Base-by-base conservation (phyloP, 2,797 vertebrate species). In the Crocodylus rhombifer region DNA sequence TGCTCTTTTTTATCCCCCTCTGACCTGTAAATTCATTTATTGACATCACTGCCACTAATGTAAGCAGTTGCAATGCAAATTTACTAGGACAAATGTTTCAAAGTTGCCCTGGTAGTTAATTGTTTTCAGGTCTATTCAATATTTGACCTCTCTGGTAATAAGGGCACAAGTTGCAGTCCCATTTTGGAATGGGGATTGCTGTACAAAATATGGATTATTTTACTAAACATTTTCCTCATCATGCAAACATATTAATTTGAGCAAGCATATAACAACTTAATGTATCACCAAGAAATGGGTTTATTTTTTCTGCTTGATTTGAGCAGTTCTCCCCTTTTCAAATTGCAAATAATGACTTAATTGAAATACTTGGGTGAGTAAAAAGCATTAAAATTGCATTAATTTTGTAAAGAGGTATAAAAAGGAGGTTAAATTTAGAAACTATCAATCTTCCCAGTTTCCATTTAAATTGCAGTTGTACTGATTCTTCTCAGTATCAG, bases 311-410 rank as follows among this genome's bases (percentile, higher is more conserved):
- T 25, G 13, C 13, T 73, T 51, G 21, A 36, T 51, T 73, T 36
- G 51, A 73, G 14, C 2, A 14, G 62, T 65, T 33, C 1, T 0
- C 9, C 20, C 25, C 33, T 81, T 2, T 1, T 71, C 4, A 63
- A 1, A 4, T 63, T 60, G 14, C 1, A 84, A 86, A 82, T 25
- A 80, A 65, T 62, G 3, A 14, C 25, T 25, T 30, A 80, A 69
- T 64, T 80, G 23, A 76, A 82, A n/a, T 0, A 60, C 28, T 18
- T 18, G 18, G 85, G 76, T 91, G 1, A 5, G 42, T 36, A 85
- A 10, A 79, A 26, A 1, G 65, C 3, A 90, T 80, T 88, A 90
- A 89, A 73, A 88, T 89, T n/a, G 28, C 23, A 79, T 74, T 82
- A 23, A 74, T 82, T 88, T 87, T 78, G 4, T 5, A 6, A 82